Evolutionary conservation across 2,113 vertebrate genomes (phyloP), one percentile per base, ranked within the genome.

Genomic region (Mus pahari): DNA sequence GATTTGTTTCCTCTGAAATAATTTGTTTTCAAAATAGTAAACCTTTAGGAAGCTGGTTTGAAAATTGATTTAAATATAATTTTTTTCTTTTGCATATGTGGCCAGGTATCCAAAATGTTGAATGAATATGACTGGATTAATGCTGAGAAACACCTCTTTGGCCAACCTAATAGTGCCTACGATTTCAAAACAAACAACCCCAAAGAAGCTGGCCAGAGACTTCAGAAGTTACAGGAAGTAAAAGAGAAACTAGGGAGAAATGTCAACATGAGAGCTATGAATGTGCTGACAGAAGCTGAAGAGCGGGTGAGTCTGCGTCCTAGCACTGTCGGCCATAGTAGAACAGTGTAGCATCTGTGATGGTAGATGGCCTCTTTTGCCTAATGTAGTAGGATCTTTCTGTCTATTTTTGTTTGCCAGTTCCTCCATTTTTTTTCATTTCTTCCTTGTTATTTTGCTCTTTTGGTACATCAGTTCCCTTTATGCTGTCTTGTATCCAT

Each of bases 51-150:
- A 92, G 62, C 58, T 86, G 9, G 4, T 71, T 92, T 86, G 26
- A 82, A 94, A 94, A 75, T 26, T 79, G 4, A 2, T 90, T 86
- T 89, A 26, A 75, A 79, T 71, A n/a, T 13, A 88, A 2, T 95
- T 75, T 77, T 89, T 22, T 1, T 75, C 77, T 5, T 97, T 96
- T 83, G 66, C 62, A 20, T 53, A 53, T n/a, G 14, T 96, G 95
- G 48, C 71, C 97, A 99, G 99, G 98, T 99, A 50, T 96, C 98
- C 42, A 99, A 98, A 89, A 99, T 99, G 99, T 97, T 99, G 96
- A 97, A 99, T 90, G 99, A 99, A n/a, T 95, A 99, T n/a, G 98
- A 99, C 79, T 99, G 99, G 99, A 99, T 99, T 98, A 97, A 97
- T 31, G 96, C 99, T 31, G 99, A 99, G 92, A 99, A 98, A n/a